These are phyloP conservation scores for Hippocampus zosterae DNA, from an alignment of 2,113 vertebrate genomes.

Conservation along the genomic window DNA sequence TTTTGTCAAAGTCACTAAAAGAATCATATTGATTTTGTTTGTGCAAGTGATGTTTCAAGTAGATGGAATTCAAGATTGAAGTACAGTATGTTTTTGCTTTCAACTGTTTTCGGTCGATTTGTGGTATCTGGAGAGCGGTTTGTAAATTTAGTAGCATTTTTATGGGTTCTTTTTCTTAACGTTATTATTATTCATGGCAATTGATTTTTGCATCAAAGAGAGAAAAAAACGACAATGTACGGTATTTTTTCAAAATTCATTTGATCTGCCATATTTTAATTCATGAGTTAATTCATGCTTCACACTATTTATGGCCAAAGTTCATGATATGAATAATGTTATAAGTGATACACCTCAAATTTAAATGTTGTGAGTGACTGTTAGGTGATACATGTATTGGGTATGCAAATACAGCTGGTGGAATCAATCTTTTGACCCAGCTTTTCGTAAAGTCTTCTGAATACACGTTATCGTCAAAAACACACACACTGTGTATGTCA, in stretches of 20 bases:
- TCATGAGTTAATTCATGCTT: conserved; percentile 35
- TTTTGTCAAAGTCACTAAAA: not conserved
- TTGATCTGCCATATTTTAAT: conserved; percentile 17
- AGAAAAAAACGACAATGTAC: not conserved
- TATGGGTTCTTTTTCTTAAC: not conserved
- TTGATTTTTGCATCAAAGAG: not conserved
- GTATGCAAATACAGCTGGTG: conserved; percentile 37
- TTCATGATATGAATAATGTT: conserved; percentile 46
- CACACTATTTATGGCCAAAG: conserved; percentile 12
- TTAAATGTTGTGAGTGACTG: conserved; percentile 41
- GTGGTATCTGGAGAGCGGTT: not conserved
- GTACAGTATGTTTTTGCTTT: not conserved
- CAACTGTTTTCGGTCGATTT: not conserved
- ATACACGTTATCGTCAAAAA: not conserved
- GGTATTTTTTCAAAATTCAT: conserved; percentile 14
- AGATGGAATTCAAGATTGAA: not conserved
- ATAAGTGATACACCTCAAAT: conserved; percentile 38
- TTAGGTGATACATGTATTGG: conserved; percentile 39
- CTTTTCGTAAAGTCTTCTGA: not conserved
- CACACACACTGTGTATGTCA: too few species aligned
- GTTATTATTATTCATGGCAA: not conserved
- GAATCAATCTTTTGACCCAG: conserved; percentile 3
- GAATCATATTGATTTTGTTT: not conserved
- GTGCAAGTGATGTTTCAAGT: not conserved
- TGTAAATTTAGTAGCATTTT: not conserved